Evolutionary conservation across 2,113 vertebrate species (phyloP).

Genomic region (Dermatemys mawii): DNA sequence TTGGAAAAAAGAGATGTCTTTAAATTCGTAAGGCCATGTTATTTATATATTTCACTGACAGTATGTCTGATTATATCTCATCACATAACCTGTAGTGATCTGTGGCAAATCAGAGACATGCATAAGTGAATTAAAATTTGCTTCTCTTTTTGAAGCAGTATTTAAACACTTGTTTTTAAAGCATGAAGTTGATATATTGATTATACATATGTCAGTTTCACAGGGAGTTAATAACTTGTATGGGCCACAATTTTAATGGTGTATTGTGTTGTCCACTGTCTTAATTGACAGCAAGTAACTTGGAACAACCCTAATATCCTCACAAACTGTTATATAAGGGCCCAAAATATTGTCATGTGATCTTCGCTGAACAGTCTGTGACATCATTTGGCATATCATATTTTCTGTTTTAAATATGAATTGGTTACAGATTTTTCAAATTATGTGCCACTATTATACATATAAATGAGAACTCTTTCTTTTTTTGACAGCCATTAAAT

Average conservation of each 20-base stretch:
- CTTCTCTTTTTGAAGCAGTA: background rate
- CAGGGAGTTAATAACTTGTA: slow-evolving; percentile 2
- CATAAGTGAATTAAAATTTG: background rate
- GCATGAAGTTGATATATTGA: slow-evolving; percentile 3
- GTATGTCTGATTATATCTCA: slow-evolving; percentile 54
- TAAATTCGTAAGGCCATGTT: slow-evolving; percentile 62
- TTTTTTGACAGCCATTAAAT: background rate
- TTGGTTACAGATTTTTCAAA: slow-evolving; percentile 50
- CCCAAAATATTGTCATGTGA: slow-evolving; percentile 51
- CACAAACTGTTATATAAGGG: slow-evolving; percentile 51
- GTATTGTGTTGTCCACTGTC: slow-evolving; percentile 44
- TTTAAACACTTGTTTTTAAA: slow-evolving; percentile 7
- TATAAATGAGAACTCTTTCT: background rate
- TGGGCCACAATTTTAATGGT: background rate
- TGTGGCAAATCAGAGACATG: slow-evolving; percentile 49
- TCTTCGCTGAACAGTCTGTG: slow-evolving; percentile 44
- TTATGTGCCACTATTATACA: slow-evolving; percentile 35
- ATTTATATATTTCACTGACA: slow-evolving; percentile 35
- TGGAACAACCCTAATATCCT: slow-evolving; percentile 60
- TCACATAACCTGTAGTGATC: slow-evolving; percentile 51
- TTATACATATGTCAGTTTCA: slow-evolving; percentile 20
- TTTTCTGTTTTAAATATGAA: slow-evolving; percentile 59
- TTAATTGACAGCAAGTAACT: slow-evolving; percentile 49
- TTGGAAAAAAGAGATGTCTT: slow-evolving; percentile 59
- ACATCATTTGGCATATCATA: slow-evolving; percentile 38